Conservation (phyloP, 2,113 vertebrate genomes). For the Parus major region DNA sequence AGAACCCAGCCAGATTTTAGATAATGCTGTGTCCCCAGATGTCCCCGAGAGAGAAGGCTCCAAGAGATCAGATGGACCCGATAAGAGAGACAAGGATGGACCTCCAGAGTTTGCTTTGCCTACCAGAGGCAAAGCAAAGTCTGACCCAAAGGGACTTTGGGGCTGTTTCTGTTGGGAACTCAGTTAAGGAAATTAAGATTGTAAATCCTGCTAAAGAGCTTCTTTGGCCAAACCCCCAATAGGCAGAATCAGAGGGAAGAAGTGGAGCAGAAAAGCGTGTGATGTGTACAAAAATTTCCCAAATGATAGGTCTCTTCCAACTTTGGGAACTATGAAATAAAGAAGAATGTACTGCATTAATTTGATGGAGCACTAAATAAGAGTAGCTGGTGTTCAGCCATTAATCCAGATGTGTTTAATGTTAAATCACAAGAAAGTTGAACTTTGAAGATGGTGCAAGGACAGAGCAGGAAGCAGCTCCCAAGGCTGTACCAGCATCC, state of each 20-base stretch:
- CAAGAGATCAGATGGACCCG: not conserved
- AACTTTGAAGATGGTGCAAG: not conserved
- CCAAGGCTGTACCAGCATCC: not conserved
- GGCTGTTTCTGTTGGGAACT: not conserved
- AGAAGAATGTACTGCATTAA: not conserved
- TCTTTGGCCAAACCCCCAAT: not conserved
- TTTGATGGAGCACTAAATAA: not conserved
- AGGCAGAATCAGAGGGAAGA: not conserved
- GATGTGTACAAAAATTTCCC: not conserved
- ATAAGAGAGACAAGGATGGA: not conserved
- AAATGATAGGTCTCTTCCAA: not conserved
- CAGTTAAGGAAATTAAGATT: not conserved
- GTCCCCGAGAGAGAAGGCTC: not conserved
- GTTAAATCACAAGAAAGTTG: not conserved
- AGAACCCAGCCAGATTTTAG: not conserved
- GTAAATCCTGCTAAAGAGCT: not conserved
- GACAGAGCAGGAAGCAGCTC: not conserved
- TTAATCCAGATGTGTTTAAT: not conserved
- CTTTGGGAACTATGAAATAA: not conserved
- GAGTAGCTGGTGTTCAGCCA: not conserved
- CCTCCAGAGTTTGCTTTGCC: too few relatives aligned
- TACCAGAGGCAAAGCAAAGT: not conserved
- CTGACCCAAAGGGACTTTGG: not conserved
- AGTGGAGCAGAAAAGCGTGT: not conserved
- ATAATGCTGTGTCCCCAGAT: not conserved